Conservation (phyloP, 2,113 vertebrate species). For the Zingel zingel region DNA sequence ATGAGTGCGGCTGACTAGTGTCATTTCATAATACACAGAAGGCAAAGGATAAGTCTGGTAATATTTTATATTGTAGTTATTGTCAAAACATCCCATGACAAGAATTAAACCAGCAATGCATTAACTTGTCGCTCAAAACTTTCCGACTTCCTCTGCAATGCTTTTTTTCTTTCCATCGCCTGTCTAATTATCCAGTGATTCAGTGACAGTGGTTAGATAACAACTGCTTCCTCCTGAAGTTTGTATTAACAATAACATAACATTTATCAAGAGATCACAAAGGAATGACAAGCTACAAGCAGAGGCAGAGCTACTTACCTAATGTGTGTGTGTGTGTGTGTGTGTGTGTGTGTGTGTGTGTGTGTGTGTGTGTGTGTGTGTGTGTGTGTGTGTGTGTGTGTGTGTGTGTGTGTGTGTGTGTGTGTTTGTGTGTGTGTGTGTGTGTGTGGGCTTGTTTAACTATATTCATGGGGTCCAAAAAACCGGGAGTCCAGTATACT, state of each 20-base stretch:
- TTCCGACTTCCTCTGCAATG: neutral
- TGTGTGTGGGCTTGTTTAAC: neutral
- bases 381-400: neutral
- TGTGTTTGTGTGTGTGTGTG: neutral
- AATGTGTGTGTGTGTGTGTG: neutral
- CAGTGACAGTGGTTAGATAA: neutral
- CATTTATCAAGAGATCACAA: neutral
- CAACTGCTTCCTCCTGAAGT: neutral
- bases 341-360: slow-evolving; percentile 5
- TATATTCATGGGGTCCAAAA: too few relatives aligned
- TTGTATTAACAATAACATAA: neutral
- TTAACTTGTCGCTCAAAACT: neutral
- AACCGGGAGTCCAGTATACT: too few relatives aligned
- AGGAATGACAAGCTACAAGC: neutral
- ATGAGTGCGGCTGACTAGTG: neutral
- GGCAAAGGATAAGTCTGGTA: neutral
- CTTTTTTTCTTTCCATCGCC: neutral
- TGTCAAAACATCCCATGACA: neutral
- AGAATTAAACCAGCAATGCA: neutral
- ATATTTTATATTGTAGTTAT: neutral
- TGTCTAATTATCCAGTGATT: neutral
- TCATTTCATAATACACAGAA: neutral
- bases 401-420: neutral
- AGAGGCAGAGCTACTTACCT: neutral
- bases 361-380: neutral